Evolutionary conservation across 2,888 invertebrate species (phyloP).

Genomic region (Sphaerophoria taeniata): DNA sequence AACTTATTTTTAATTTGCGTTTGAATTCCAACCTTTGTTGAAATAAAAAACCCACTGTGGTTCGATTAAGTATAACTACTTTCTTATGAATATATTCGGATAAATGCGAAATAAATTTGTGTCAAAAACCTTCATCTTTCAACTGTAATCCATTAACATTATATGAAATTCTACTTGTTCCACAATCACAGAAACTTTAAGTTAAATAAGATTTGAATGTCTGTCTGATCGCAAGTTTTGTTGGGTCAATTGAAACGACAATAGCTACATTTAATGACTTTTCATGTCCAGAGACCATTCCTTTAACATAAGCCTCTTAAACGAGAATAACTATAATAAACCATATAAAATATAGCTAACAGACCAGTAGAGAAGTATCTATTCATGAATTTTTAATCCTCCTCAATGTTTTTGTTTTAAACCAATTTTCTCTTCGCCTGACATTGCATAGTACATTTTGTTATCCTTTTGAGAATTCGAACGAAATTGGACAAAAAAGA

Average conservation of each 20-base stretch:
- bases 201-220: conserved; percentile 2
- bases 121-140: conserved; percentile 12
- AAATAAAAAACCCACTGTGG: too few species aligned
- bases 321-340: conserved; percentile 37
- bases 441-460: conserved; percentile 7
- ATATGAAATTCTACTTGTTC: conserved; percentile 1
- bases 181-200: conserved; percentile 2
- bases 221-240: conserved; percentile 1
- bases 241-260: conserved; percentile 25
- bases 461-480: conserved; percentile 22
- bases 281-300: conserved; percentile 29
- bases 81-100: too few species aligned
- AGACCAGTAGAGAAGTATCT: conserved; percentile 42
- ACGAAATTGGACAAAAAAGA: conserved; percentile 13
- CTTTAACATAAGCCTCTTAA: not conserved
- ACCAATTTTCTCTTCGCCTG: conserved; percentile 2
- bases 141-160: conserved; percentile 23
- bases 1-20: too few species aligned
- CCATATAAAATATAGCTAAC: conserved; percentile 19
- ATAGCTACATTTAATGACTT: conserved; percentile 27
- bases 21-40: too few species aligned
- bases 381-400: conserved; percentile 42
- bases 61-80: too few species aligned
- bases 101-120: not conserved
- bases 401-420: conserved; percentile 4